Base-by-base conservation (phyloP, 1,140 invertebrate genomes). In the Anastatus disparis region DNA sequence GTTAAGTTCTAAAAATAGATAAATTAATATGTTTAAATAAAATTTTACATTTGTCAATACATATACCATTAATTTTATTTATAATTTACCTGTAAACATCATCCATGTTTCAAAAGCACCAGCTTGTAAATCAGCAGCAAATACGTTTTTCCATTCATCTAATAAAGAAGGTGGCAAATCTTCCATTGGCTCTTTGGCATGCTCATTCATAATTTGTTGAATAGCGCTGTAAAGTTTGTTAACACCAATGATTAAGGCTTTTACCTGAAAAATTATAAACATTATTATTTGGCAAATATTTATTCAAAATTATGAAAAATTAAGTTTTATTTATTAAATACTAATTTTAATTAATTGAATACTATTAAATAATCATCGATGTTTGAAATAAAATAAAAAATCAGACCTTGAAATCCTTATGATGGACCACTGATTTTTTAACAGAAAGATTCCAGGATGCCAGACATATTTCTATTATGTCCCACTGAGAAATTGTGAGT, bases 391-490 rank as follows among this genome's bases (percentile, higher is more conserved):
- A 46, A n/a, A 63, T n/a, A 26, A 24, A 2, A 26, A 42, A 22
- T 53, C 20, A 6, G 44, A 85, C 85, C 79, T 87, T 87, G 61
- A 85, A 80, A 72, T 87, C 81, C 15, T 76, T 65, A 53, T 79
- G 83, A 58, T 83, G 68, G 35, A 77, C 46, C 42, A 82, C 81
- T 0, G 84, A 88, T 66, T 87, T 87, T 22, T 80, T 83, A 12
- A 88, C 75, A 64, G 76, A 86, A 6, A 80, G 72, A 46, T 89
- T 85, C 91, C 91, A 92, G 2, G 88, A 87, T 10, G 88, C 87
- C 2, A 91, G 75, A n/a, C 87, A 88, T 74, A 93, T 89, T 12
- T 91, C 82, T 52, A 90, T 86, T 63, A 89, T 88, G 81, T 93
- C 91, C 91, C 92, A 93, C 42, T 89, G 86, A 56, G 80, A 80